These are phyloP conservation scores for Thalassoma bifasciatum DNA, from an alignment of 2,113 vertebrate genomes.

Conservation along the genomic window DNA sequence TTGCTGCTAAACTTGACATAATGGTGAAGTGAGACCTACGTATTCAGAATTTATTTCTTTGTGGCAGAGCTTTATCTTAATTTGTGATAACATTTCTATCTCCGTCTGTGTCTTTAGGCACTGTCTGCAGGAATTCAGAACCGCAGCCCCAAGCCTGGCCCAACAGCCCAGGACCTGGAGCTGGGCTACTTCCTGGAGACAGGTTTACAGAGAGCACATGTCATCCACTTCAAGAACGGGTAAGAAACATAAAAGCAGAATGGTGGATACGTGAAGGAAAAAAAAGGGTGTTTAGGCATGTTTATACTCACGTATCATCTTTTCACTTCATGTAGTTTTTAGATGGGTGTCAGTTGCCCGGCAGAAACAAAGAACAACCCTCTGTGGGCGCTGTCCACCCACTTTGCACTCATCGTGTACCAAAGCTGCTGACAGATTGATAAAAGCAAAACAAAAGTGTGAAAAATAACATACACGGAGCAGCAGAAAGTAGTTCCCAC, in stretches of 20 bases:
- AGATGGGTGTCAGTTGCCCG: neutral
- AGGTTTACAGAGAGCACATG: constrained; percentile 96
- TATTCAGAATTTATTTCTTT: too few relatives aligned
- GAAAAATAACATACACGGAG: neutral
- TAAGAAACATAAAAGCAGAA: constrained; percentile 62
- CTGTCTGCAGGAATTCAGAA: constrained; percentile 94
- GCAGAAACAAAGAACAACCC: neutral
- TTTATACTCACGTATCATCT: neutral
- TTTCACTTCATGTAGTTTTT: neutral
- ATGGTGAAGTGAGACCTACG: too few relatives aligned
- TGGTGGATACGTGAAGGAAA: neutral
- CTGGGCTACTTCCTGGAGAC: constrained; percentile 98
- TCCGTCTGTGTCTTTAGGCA: constrained; percentile 75
- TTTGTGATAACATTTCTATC: too few relatives aligned
- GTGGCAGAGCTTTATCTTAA: too few relatives aligned
- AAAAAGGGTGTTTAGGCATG: neutral
- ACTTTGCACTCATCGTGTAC: constrained; percentile 40
- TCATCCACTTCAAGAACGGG: constrained; percentile 99
- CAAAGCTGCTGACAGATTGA: constrained; percentile 44
- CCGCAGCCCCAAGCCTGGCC: constrained; percentile 96
- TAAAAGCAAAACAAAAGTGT: constrained; percentile 28
- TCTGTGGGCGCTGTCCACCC: constrained; percentile 43
- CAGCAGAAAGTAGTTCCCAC: constrained; percentile 16
- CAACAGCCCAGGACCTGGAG: constrained; percentile 93
- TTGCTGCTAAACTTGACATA: too few relatives aligned